phyloP scores from a whole-genome alignment of 2,113 vertebrate genomes.

The Pseudopodoces humilis region DNA sequence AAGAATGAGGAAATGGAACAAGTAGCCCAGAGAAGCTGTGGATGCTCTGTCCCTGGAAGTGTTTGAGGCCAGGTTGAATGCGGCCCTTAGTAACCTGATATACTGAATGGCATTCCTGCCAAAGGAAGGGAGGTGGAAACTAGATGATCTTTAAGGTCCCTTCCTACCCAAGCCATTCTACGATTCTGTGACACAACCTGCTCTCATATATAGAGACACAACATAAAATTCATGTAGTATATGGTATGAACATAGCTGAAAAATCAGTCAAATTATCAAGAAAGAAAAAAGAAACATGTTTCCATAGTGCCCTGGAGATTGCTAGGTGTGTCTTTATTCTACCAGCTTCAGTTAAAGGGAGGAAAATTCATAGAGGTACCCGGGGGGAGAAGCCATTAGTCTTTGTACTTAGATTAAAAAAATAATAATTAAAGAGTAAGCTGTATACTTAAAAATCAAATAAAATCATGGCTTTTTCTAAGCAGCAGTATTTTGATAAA shows the following conservation, averaged over 20 bases:
- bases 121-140: not conserved
- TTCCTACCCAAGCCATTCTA: not conserved
- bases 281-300: not conserved
- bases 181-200: rapidly evolving
- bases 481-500: not conserved
- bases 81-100: not conserved
- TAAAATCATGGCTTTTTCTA: rapidly evolving
- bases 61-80: not conserved
- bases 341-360: not conserved
- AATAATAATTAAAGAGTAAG: not conserved
- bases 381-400: not conserved
- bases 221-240: not conserved
- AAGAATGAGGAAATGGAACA: not conserved
- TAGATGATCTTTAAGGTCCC: not conserved
- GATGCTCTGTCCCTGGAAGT: not conserved
- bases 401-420: not conserved
- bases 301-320: not conserved
- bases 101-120: not conserved
- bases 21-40: not conserved
- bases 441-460: not conserved
- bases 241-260: not conserved
- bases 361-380: not conserved
- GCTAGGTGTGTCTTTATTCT: not conserved
- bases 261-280: not conserved
- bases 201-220: not conserved